A percentile compares a stretch with the other conserved stretches of the same genome.
Evolutionary conservation across 2,797 vertebrate species (phyloP).

Genomic region (Sebastes itinus): DNA sequence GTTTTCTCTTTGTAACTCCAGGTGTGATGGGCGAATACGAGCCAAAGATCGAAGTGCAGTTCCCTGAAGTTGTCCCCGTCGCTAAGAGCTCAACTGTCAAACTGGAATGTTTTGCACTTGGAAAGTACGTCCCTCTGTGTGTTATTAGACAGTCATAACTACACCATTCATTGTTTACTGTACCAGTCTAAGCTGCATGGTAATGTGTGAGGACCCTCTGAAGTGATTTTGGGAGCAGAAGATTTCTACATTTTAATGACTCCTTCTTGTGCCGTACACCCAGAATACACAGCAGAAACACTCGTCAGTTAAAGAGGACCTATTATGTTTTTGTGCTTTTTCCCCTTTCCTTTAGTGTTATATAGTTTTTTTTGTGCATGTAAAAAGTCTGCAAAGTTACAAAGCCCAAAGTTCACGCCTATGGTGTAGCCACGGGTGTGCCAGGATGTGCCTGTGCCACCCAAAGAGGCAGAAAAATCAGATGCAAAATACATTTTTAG

Average conservation of each 20-base stretch:
- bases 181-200: conserved; percentile 10
- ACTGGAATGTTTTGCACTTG: conserved; percentile 95
- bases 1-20: conserved; percentile 69
- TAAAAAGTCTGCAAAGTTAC: too few relatives aligned
- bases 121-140: conserved; percentile 88
- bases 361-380: too few relatives aligned
- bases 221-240: conserved; percentile 10
- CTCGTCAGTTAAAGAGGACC: background rate
- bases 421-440: too few relatives aligned
- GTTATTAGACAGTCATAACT: conserved; percentile 10
- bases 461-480: too few relatives aligned
- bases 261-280: background rate
- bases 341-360: too few relatives aligned
- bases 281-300: background rate
- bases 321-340: too few relatives aligned
- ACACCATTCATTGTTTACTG: conserved; percentile 19
- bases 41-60: conserved; percentile 97
- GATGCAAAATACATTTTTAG: too few relatives aligned
- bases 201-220: conserved; percentile 1
- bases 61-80: conserved; percentile 89
- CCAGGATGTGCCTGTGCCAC: too few relatives aligned
- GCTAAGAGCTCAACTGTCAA: conserved; percentile 91
- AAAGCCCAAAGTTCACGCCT: too few relatives aligned
- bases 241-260: conserved; percentile 29
- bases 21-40: conserved; percentile 99